phyloP scores from a whole-genome alignment of 1,140 invertebrate species.

The Babylonia areolata region DNA sequence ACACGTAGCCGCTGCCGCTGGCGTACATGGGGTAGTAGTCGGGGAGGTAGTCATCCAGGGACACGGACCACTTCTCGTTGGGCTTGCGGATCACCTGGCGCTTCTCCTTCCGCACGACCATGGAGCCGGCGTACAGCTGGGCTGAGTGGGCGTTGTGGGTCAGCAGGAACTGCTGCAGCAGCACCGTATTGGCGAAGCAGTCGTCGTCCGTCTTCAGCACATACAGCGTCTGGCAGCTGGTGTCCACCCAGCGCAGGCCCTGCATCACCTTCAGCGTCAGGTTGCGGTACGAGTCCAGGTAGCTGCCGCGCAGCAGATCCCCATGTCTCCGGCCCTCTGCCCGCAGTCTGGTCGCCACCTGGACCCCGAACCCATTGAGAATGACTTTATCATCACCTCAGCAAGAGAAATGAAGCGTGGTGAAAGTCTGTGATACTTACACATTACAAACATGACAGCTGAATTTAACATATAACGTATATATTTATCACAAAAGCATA shows the following conservation, averaged over 20 bases:
- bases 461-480: no score
- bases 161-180: conserved; percentile 56
- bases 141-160: conserved; percentile 46
- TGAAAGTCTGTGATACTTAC: no score
- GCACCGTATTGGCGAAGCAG: conserved; percentile 64
- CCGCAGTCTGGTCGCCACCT: conserved; percentile 34
- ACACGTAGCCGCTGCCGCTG: conserved; percentile 67
- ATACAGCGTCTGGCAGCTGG: conserved; percentile 51
- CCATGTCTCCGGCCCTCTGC: conserved; percentile 47
- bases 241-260: conserved; percentile 57
- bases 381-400: no score
- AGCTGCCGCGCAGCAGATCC: conserved; percentile 64
- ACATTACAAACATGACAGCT: no score
- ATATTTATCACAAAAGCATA: no score
- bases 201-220: conserved; percentile 70
- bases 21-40: conserved; percentile 62
- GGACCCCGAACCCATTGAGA: no score
- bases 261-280: conserved; percentile 64
- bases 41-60: conserved; percentile 46
- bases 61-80: conserved; percentile 58
- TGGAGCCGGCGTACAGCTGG: conserved; percentile 61
- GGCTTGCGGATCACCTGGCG: conserved; percentile 54
- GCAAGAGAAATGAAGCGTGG: neutral
- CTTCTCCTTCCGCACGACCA: conserved; percentile 46
- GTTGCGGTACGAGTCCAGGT: conserved; percentile 67